Conservation (phyloP, 2,113 vertebrate genomes). For the Tauraco erythrolophus region DNA sequence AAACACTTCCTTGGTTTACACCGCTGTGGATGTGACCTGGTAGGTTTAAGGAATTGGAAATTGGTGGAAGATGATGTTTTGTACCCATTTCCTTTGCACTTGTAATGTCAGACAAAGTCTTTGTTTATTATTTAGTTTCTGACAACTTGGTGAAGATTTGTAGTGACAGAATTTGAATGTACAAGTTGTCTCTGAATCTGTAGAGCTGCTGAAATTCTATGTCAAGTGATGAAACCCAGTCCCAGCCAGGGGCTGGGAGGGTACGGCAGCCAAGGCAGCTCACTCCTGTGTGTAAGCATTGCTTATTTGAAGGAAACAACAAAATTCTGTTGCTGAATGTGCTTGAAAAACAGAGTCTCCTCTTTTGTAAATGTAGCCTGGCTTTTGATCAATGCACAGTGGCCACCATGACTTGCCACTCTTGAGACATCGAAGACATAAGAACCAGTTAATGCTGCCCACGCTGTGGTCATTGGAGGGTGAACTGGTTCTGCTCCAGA, state of each 20-base stretch:
- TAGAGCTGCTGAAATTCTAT: background rate
- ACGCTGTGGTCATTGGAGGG: fast-evolving
- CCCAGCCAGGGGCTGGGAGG: background rate
- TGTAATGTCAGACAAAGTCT: background rate
- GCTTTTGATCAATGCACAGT: background rate
- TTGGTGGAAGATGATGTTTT: background rate
- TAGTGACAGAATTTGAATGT: background rate
- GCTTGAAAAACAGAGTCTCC: background rate
- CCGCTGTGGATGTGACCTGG: background rate
- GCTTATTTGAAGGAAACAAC: background rate
- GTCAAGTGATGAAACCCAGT: background rate
- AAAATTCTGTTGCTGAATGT: background rate
- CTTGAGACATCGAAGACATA: fast-evolving
- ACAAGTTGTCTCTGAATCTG: background rate
- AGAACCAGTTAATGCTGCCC: fast-evolving
- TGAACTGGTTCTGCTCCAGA: background rate
- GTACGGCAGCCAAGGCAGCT: background rate
- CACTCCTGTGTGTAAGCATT: fast-evolving
- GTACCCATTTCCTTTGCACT: background rate
- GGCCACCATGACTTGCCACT: background rate
- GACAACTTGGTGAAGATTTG: background rate
- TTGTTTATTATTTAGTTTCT: background rate
- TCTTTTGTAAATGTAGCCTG: fast-evolving
- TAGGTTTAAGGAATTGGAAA: background rate
- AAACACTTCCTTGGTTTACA: background rate